These are phyloP conservation scores for Hemaris fuciformis DNA, from an alignment of 2,888 invertebrate genomes.

Conservation along the genomic window DNA sequence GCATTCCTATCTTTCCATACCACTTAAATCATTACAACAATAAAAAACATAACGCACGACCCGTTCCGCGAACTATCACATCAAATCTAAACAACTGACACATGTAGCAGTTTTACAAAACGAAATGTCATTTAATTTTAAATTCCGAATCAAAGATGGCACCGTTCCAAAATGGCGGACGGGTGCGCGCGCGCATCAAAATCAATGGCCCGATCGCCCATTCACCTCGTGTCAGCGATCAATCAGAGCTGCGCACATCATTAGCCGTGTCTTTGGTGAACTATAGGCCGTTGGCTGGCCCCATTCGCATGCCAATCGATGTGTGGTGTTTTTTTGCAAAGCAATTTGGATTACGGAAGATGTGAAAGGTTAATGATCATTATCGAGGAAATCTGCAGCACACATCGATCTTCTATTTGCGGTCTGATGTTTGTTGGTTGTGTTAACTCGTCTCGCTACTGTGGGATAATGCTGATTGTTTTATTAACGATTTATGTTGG, in stretches of 20 bases:
- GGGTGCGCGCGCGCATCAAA: slow-evolving; percentile 21
- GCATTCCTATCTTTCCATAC: background rate
- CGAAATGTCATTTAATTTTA: slow-evolving; percentile 13
- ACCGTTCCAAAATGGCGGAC: slow-evolving; percentile 27
- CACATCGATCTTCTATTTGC: background rate
- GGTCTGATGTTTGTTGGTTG: background rate
- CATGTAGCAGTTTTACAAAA: slow-evolving; percentile 7
- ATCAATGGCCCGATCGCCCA: slow-evolving; percentile 32
- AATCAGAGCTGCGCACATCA: slow-evolving; percentile 25
- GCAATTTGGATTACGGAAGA: slow-evolving; percentile 5
- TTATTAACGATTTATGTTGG: background rate
- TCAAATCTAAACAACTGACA: slow-evolving; percentile 4
- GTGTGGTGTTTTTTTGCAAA: background rate
- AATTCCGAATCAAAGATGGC: slow-evolving; percentile 29
- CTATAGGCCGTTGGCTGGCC: slow-evolving; percentile 13
- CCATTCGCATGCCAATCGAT: slow-evolving; percentile 16
- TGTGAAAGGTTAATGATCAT: slow-evolving; percentile 6
- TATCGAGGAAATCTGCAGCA: slow-evolving; percentile 4
- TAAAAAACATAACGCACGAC: background rate
- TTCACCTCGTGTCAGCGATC: slow-evolving; percentile 40
- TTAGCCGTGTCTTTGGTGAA: slow-evolving; percentile 10
- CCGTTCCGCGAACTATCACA: background rate
- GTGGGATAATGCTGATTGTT: background rate
- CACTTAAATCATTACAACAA: background rate
- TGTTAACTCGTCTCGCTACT: background rate